A percentile compares a stretch with the other conserved stretches of the same genome.
These are phyloP conservation scores for Agonopterix arenella DNA, from an alignment of 2,888 invertebrate genomes.

Conservation along the genomic window DNA sequence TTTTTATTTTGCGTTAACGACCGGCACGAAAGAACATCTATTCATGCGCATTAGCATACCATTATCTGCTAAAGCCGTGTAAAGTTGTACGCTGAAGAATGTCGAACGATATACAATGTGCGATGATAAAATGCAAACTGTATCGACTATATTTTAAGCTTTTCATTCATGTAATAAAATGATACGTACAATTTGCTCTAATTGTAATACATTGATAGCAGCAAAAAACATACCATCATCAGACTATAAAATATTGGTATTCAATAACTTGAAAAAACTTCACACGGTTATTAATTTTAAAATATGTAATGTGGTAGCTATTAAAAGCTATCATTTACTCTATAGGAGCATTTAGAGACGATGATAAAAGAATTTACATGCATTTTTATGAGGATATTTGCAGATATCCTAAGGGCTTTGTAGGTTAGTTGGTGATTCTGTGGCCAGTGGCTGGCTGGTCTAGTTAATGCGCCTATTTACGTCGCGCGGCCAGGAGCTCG, in stretches of 20 bases:
- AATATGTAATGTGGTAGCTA: slow-evolving; percentile 22
- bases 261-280: slow-evolving; percentile 17
- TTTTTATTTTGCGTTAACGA: slow-evolving; percentile 27
- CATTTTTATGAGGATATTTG: slow-evolving; percentile 29
- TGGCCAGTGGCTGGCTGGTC: slow-evolving; percentile 19
- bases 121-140: slow-evolving; percentile 32
- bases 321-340: slow-evolving; percentile 23
- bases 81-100: slow-evolving; percentile 41
- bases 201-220: slow-evolving; percentile 1
- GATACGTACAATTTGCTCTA: slow-evolving; percentile 4
- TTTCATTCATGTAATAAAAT: background rate
- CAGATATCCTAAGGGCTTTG: slow-evolving; percentile 39
- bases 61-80: slow-evolving; percentile 51
- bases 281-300: slow-evolving; percentile 26
- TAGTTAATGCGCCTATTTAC: slow-evolving; percentile 45
- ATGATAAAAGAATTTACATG: slow-evolving; percentile 20
- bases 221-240: background rate
- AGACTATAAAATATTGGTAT: slow-evolving; percentile 13
- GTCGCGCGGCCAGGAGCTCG: slow-evolving; percentile 14
- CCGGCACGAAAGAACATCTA: slow-evolving; percentile 30
- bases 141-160: slow-evolving; percentile 15
- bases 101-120: slow-evolving; percentile 29
- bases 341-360: slow-evolving; percentile 20
- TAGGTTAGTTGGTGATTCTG: slow-evolving; percentile 50
- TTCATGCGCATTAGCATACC: slow-evolving; percentile 46